These are phyloP conservation scores for Dermolepida albohirtum DNA, from an alignment of 2,888 invertebrate genomes.

Conservation along the genomic window DNA sequence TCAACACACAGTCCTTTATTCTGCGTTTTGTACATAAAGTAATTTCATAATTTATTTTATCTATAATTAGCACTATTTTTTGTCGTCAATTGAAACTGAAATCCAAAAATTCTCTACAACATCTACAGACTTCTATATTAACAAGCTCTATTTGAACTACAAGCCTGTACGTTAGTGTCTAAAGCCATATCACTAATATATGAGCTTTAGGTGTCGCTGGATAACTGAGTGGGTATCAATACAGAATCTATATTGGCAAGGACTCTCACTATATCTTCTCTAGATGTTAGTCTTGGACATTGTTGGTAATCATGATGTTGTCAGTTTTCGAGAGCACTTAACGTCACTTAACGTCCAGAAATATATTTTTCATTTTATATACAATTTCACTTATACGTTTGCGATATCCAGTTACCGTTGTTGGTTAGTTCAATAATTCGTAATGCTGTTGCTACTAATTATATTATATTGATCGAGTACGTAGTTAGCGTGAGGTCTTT, in stretches of 20 bases:
- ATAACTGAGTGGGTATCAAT: constrained; percentile 83
- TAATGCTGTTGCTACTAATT: constrained; percentile 81
- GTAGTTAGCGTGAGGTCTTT: constrained; percentile 65
- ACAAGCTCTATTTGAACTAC: constrained; percentile 74
- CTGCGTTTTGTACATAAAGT: too few species aligned
- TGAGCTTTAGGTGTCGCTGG: constrained; percentile 72
- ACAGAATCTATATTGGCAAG: constrained; percentile 86
- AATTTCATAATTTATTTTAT: too few species aligned
- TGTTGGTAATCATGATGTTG: constrained; percentile 67
- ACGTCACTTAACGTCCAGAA: constrained; percentile 65
- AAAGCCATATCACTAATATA: constrained; percentile 87
- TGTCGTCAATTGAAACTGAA: too few species aligned
- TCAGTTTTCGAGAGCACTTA: constrained; percentile 77
- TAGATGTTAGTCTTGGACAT: constrained; percentile 72
- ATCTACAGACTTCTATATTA: constrained; percentile 87
- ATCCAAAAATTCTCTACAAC: too few species aligned
- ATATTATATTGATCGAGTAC: constrained; percentile 84
- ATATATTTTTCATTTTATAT: constrained; percentile 13
- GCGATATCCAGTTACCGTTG: constrained; percentile 69
- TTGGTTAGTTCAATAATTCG: constrained; percentile 81
- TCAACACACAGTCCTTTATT: too few species aligned
- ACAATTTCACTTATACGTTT: constrained; percentile 69
- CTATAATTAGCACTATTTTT: too few species aligned
- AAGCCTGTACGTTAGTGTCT: constrained; percentile 81
- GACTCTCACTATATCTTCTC: constrained; percentile 87